These are phyloP conservation scores for Conopomorpha cramerella DNA, from an alignment of 1,140 invertebrate genomes.

Conservation along the genomic window DNA sequence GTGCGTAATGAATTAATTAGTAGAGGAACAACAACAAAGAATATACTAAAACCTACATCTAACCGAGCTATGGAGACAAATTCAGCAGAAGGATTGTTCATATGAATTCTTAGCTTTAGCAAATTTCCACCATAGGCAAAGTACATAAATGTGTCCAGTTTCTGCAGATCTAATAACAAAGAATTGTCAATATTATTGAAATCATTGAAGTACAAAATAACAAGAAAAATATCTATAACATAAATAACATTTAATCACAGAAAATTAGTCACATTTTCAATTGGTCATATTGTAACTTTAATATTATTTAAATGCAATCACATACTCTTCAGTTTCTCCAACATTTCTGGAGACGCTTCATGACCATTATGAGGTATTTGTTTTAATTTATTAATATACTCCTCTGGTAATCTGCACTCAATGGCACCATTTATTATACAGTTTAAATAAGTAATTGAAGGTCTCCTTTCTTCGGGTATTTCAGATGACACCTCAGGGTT, in stretches of 20 bases:
- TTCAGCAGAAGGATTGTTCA: constrained; percentile 23
- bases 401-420: constrained; percentile 67
- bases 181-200: too few species aligned
- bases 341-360: constrained; percentile 32
- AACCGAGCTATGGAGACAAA: constrained; percentile 32
- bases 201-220: too few species aligned
- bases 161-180: constrained; percentile 8
- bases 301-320: too few species aligned
- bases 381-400: constrained; percentile 32
- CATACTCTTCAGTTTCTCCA: too few species aligned
- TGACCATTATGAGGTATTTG: constrained; percentile 44
- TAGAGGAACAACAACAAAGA: too few species aligned
- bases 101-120: constrained; percentile 21
- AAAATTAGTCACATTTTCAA: too few species aligned
- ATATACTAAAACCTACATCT: too few species aligned
- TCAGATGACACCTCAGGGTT: constrained; percentile 41
- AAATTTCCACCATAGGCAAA: constrained; percentile 36
- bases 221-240: too few species aligned
- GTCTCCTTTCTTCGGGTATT: constrained; percentile 63
- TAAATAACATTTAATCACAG: too few species aligned
- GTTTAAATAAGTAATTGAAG: constrained; percentile 73
- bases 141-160: constrained; percentile 25
- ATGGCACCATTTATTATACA: constrained; percentile 68
- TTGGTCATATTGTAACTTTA: too few species aligned
- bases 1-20: too few species aligned